Evolutionary conservation across 2,113 vertebrate species (phyloP).

Genomic region (Platycercus adscitus): DNA sequence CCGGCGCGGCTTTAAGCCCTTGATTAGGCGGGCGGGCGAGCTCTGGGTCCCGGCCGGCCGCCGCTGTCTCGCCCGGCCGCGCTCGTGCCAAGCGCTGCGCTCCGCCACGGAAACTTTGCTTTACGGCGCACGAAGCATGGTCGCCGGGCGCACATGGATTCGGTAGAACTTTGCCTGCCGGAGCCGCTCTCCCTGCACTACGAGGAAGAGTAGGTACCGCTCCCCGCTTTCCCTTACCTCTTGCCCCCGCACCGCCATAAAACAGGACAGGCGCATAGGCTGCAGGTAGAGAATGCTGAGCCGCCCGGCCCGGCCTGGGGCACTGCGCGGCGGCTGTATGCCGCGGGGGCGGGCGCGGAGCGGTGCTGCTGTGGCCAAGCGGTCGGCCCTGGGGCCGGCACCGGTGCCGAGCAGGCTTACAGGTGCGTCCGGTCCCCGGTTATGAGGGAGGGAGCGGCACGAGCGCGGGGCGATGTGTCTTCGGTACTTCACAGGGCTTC

Average conservation of each 20-base stretch:
- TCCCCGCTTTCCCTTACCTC: slow-evolving; percentile 67
- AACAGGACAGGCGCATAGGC: background rate
- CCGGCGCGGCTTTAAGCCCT: slow-evolving; percentile 98
- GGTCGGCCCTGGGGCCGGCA: slow-evolving; percentile 18
- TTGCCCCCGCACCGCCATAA: background rate
- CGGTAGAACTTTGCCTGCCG: slow-evolving; percentile 96
- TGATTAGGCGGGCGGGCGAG: slow-evolving; percentile 95
- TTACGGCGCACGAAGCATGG: slow-evolving; percentile 88
- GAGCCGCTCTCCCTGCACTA: slow-evolving; percentile 99
- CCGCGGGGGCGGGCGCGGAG: background rate
- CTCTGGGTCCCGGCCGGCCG: slow-evolving; percentile 87
- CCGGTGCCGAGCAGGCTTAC: slow-evolving; percentile 53
- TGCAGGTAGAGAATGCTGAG: slow-evolving; percentile 57
- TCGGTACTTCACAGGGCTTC: background rate
- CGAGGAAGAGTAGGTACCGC: slow-evolving; percentile 99
- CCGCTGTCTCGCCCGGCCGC: slow-evolving; percentile 82
- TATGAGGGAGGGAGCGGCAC: background rate
- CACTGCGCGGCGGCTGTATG: background rate
- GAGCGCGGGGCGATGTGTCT: background rate
- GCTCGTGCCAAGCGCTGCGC: slow-evolving; percentile 86
- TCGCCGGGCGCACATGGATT: slow-evolving; percentile 96
- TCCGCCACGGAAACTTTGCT: slow-evolving; percentile 91
- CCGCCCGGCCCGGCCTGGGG: slow-evolving; percentile 17
- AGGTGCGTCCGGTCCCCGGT: slow-evolving; percentile 34
- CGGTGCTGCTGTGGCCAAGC: slow-evolving; percentile 1